Percentiles rank a stretch among this genome's conserved stretches.
phyloP scores from a whole-genome alignment of 2,888 invertebrate genomes.

The Lomographa bimaculata region DNA sequence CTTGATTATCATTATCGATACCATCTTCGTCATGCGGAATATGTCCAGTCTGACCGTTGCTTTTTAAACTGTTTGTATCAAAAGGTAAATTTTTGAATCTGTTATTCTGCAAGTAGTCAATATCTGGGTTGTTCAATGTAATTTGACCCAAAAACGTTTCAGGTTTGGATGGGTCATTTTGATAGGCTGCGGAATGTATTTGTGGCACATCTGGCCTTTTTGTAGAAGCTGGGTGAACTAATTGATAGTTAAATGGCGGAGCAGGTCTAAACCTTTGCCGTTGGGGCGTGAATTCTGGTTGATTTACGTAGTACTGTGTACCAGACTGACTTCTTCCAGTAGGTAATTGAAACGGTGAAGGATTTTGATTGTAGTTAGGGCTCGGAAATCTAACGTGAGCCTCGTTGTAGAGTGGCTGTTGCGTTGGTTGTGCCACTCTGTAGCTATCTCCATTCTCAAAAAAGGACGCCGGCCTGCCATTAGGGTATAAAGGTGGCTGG shows the following conservation, averaged over 20 bases:
- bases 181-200: slow-evolving; percentile 82
- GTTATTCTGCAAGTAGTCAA: slow-evolving; percentile 71
- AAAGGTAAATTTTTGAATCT: slow-evolving; percentile 75
- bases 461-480: slow-evolving; percentile 63
- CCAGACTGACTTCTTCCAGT: slow-evolving; percentile 76
- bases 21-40: slow-evolving; percentile 68
- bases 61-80: slow-evolving; percentile 75
- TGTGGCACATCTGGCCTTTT: slow-evolving; percentile 82
- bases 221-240: slow-evolving; percentile 75
- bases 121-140: slow-evolving; percentile 84
- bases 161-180: slow-evolving; percentile 84
- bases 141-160: slow-evolving; percentile 86
- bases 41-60: slow-evolving; percentile 69
- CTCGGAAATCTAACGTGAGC: slow-evolving; percentile 69
- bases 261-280: slow-evolving; percentile 70
- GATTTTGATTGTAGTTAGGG: slow-evolving; percentile 77
- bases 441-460: slow-evolving; percentile 68
- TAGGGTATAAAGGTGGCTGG: slow-evolving; percentile 73
- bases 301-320: slow-evolving; percentile 72
- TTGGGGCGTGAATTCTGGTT: slow-evolving; percentile 70
- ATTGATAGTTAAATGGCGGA: slow-evolving; percentile 72
- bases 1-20: slow-evolving; percentile 69
- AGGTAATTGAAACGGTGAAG: slow-evolving; percentile 75
- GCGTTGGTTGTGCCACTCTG: slow-evolving; percentile 57
- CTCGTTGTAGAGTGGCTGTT: slow-evolving; percentile 65